Evolutionary conservation across 2,797 vertebrate genomes (phyloP).

Genomic region (Poliocrania exsul): DNA sequence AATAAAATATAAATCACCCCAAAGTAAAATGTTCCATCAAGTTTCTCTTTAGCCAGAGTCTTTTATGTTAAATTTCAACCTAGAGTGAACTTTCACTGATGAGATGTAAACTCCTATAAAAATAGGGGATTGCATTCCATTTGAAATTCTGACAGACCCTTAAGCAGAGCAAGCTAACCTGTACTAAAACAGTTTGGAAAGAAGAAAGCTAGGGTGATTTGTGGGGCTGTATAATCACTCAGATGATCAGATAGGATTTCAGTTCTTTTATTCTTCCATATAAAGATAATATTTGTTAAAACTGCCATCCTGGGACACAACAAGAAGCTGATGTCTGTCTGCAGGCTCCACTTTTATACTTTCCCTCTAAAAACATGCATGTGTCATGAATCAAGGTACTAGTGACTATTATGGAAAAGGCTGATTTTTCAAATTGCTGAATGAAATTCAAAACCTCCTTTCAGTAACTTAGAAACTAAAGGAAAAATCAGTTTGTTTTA

Average conservation of each 20-base stretch:
- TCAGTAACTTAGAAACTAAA: constrained; percentile 8
- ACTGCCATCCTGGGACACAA: constrained; percentile 30
- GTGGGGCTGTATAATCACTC: constrained; percentile 50
- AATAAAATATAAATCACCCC: background rate
- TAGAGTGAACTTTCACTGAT: constrained; percentile 53
- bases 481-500: constrained; percentile 11
- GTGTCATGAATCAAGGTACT: constrained; percentile 26
- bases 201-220: constrained; percentile 43
- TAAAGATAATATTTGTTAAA: constrained; percentile 67
- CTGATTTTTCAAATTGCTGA: constrained; percentile 14
- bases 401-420: background rate
- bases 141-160: constrained; percentile 26
- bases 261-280: constrained; percentile 51
- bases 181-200: background rate
- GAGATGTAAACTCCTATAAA: constrained; percentile 36
- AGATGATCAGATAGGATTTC: constrained; percentile 38
- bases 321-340: constrained; percentile 25
- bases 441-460: constrained; percentile 24
- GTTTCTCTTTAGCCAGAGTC: background rate
- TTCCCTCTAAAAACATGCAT: constrained; percentile 2
- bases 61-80: constrained; percentile 63
- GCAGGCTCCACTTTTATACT: background rate
- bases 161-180: constrained; percentile 4
- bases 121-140: constrained; percentile 15
- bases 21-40: constrained; percentile 58